These are phyloP conservation scores for Plestiodon gilberti DNA, from an alignment of 2,113 vertebrate genomes.

Conservation along the genomic window DNA sequence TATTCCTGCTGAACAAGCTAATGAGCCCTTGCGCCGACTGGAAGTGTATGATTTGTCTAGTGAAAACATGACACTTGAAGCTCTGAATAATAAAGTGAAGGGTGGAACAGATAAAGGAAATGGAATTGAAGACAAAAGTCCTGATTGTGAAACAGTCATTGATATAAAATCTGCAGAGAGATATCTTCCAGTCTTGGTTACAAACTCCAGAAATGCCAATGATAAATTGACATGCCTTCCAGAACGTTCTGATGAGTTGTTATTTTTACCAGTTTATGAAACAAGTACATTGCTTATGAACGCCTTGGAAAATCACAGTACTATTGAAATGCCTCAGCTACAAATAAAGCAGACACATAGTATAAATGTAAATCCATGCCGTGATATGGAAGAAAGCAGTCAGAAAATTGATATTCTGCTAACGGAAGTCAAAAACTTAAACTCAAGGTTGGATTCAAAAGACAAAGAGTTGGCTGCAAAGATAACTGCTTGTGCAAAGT, in stretches of 20 bases:
- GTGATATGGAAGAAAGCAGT: constrained; percentile 26
- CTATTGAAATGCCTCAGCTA: constrained; percentile 41
- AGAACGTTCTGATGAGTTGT: background rate
- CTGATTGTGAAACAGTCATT: background rate
- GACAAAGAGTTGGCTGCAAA: constrained; percentile 71
- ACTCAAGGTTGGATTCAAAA: constrained; percentile 66
- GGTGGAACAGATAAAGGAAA: constrained; percentile 10
- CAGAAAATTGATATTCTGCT: constrained; percentile 52
- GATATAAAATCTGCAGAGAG: constrained; percentile 13
- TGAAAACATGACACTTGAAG: constrained; percentile 24
- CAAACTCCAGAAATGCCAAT: background rate
- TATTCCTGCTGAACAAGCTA: constrained; percentile 34
- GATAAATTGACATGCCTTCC: constrained; percentile 19
- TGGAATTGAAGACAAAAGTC: background rate
- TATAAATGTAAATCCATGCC: constrained; percentile 55
- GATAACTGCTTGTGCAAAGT: constrained; percentile 67
- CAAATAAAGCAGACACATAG: constrained; percentile 45
- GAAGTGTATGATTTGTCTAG: constrained; percentile 31
- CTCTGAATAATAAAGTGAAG: background rate
- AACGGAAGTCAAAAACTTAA: constrained; percentile 66
- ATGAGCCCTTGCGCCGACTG: constrained; percentile 13
- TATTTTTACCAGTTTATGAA: constrained; percentile 25
- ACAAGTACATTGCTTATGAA: background rate
- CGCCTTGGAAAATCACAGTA: constrained; percentile 42
- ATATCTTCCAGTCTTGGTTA: background rate